Base-by-base conservation (phyloP, 2,888 invertebrate species). In the Litoditis marina region DNA sequence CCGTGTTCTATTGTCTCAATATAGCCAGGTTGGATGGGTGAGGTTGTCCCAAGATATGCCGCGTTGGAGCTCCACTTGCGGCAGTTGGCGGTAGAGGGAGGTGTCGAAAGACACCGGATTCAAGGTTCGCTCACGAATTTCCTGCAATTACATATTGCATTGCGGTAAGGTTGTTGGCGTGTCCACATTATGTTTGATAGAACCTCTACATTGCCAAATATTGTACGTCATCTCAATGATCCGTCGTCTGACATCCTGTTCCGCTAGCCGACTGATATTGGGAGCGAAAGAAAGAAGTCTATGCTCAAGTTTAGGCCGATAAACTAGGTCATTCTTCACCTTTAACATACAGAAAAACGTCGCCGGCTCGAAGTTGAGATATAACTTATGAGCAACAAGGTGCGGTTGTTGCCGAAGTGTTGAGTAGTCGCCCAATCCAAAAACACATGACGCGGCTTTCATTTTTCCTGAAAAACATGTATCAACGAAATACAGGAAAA, bases 381-480 rank as follows among this genome's bases (percentile, higher is more conserved):
- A 69, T 28, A 73, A 69, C 44, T 73, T 73, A 57, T 73, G 73
- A n/a, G 66, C 71, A 1, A 73, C 66, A 4, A 73, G 51, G 7
- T 61, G 53, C 1, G 63, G 63, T 4, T 60, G 60, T 22, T 50
- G 46, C 34, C 63, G 8, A 2, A 73, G 52, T 8, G 54, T 31
- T 8, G 62, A 57, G 2, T 69, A 42, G 51, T 71, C 68, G 1
- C 55, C 53, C 11, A 66, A 25, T 36, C 73, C 73, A 39, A 60
- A 73, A 7, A 69, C 71, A 56, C 73, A 73, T 13, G 69, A 69
- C 0, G 61, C 54, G 2, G 56, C 27, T 0, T 52, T 31, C 39
- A 67, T 46, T 51, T 67, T 66, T 22, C 60, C 60, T 64, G 0
- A 27, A 8, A 16, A 0, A 1, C 2, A n/a, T n/a, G n/a, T n/a